Percentiles rank a stretch among this genome's conserved stretches.
Evolutionary conservation across 2,797 vertebrate species (phyloP).

Genomic region (Coluber constrictor): DNA sequence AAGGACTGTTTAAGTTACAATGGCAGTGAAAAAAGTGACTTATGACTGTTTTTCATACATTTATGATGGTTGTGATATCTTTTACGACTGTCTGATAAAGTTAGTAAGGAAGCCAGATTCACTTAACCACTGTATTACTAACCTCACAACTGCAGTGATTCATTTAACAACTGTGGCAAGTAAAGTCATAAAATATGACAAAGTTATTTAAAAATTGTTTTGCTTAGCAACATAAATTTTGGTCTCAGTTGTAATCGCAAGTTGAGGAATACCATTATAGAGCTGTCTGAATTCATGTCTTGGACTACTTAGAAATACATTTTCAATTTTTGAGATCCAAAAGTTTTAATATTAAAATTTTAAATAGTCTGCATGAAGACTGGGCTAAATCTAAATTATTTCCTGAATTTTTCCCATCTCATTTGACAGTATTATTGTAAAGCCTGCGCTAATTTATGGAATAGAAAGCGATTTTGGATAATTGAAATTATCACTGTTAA

Average conservation of each 20-base stretch:
- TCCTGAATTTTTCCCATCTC: neutral
- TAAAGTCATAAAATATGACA: too few relatives aligned
- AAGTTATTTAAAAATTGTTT: neutral
- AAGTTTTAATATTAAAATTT: neutral
- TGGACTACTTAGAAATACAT: neutral
- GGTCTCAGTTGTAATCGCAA: neutral
- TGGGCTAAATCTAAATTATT: neutral
- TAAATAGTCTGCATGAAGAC: neutral
- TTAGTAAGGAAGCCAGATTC: neutral
- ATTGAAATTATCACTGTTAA: neutral
- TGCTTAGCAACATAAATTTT: neutral
- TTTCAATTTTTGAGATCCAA: neutral
- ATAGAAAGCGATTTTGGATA: neutral
- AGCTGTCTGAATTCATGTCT: neutral
- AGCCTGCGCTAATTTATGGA: neutral
- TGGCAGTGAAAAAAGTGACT: neutral
- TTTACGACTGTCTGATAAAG: neutral
- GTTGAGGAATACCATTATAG: neutral
- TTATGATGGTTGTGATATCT: neutral
- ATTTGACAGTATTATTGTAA: neutral
- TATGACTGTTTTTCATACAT: neutral
- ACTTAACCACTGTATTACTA: neutral
- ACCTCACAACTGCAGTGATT: neutral
- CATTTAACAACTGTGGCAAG: neutral
- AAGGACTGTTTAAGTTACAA: neutral